These are phyloP conservation scores for Calonectris borealis DNA, from an alignment of 2,113 vertebrate genomes.

Conservation along the genomic window DNA sequence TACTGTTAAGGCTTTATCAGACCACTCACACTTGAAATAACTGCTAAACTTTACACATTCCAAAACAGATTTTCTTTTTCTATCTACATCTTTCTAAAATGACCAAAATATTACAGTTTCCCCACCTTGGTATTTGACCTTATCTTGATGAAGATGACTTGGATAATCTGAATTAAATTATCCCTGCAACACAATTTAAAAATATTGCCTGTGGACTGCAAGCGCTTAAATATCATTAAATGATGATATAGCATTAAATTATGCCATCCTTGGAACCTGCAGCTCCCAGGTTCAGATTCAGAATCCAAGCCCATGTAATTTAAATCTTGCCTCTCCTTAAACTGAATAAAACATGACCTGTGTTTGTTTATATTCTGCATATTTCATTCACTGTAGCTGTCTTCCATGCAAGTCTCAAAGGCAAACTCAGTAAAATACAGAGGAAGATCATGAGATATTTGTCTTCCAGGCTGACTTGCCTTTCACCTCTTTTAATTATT, in stretches of 20 bases:
- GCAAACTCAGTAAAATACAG: background rate
- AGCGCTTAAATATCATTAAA: background rate
- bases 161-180: slow-evolving; percentile 1
- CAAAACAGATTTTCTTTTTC: background rate
- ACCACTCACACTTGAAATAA: background rate
- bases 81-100: background rate
- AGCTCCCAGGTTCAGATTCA: background rate
- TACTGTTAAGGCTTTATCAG: background rate
- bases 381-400: background rate
- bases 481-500: background rate
- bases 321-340: background rate
- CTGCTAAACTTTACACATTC: background rate
- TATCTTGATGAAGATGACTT: background rate
- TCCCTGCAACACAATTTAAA: background rate
- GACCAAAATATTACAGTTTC: background rate
- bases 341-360: slow-evolving; percentile 30
- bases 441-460: background rate
- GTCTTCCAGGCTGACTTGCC: background rate
- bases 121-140: background rate
- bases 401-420: background rate
- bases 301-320: background rate
- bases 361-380: background rate
- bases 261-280: background rate
- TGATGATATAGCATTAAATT: background rate
- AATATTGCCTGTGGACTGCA: background rate